Base-by-base conservation (phyloP, 1,140 invertebrate species). In the Panagrolaimus sp. region DNA sequence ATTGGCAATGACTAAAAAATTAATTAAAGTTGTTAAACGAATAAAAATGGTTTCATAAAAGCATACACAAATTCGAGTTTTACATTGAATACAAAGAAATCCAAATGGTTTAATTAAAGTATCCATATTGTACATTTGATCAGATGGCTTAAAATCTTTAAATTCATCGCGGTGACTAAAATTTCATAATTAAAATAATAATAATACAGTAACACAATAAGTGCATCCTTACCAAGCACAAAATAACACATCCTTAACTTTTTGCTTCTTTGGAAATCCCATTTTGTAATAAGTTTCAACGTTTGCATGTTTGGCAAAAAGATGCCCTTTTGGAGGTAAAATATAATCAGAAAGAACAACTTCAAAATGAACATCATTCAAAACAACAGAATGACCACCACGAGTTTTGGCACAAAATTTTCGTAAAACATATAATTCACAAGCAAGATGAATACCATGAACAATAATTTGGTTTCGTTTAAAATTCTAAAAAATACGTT, bases 391-490 rank as follows among this genome's bases (percentile, higher is more conserved):
- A 43, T 64, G 43, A 3, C 17, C 17, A 14, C 63, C 63, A 0
- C 63, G 28, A 1, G 63, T 64, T 64, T 64, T 32, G 14, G 43
- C 24, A 17, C 63, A 64, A 17, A 64, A 32, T 32, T 32, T 64
- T 1, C 38, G 28, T 32, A 43, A 21, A 38, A 64, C 38, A 38
- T 64, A 43, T 7, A 64, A 28, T 21, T 43, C 28, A 64, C 28
- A 32, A 17, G 63, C 28, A 21, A 64, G 63, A 43, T 32, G 43
- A 43, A 64, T 32, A 21, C 63, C 63, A 9, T 32, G 43, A 43
- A 64, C 63, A 21, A 17, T 64, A 17, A 64, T 64, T 43, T 64
- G 28, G 12, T 64, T 64, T 8, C 63, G 28, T 64, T 43, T 64
- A 17, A 64, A 43, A 28, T 58, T 58, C 52, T 58, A 21, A 28